A percentile compares a stretch with the other conserved stretches of the same genome.
phyloP scores from a whole-genome alignment of 2,888 invertebrate genomes.

The Plebejus argus region DNA sequence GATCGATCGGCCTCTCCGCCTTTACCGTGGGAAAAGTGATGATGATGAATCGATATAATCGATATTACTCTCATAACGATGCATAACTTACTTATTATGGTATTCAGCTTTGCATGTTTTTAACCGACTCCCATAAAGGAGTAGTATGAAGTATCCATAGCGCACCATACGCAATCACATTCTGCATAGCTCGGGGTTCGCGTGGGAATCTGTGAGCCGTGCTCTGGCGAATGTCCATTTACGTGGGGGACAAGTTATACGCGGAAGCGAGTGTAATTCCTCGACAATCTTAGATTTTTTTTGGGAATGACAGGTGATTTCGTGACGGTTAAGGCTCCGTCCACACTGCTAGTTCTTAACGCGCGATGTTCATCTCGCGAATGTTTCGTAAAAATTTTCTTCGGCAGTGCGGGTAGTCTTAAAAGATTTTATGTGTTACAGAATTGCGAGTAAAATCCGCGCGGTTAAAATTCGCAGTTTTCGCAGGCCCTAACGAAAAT shows the following conservation, averaged over 20 bases:
- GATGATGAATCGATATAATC: background rate
- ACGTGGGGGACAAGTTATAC: background rate
- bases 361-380: too few species aligned
- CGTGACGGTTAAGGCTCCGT: too few species aligned
- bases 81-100: background rate
- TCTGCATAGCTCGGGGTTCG: conserved; percentile 16
- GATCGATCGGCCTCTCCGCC: too few species aligned
- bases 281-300: conserved; percentile 3
- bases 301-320: too few species aligned
- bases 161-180: conserved; percentile 19
- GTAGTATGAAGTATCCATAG: background rate
- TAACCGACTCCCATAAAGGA: background rate
- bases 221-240: conserved; percentile 24
- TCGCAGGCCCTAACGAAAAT: too few species aligned
- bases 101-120: background rate
- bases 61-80: background rate
- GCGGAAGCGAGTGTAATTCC: background rate
- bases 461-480: too few species aligned
- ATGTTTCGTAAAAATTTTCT: too few species aligned
- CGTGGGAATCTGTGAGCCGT: conserved; percentile 22
- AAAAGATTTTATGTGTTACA: too few species aligned
- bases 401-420: too few species aligned
- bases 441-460: too few species aligned
- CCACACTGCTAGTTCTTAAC: too few species aligned
- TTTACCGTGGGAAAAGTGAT: background rate